These are phyloP conservation scores for Monopis laevigella DNA, from an alignment of 2,888 invertebrate genomes.

Conservation along the genomic window DNA sequence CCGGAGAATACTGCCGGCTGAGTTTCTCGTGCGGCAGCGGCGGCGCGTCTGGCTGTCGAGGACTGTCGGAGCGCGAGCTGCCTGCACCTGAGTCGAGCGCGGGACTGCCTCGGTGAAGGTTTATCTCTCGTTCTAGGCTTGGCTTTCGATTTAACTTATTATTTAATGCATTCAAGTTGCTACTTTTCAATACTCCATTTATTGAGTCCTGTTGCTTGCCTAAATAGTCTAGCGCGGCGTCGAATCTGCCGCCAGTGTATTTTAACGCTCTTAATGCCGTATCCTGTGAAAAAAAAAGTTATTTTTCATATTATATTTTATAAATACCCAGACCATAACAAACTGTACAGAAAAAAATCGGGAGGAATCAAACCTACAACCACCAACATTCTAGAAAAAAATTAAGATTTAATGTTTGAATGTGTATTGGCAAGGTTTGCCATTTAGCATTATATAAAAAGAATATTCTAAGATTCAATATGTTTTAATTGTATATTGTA, in stretches of 20 bases:
- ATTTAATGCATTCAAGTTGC: slow-evolving; percentile 67
- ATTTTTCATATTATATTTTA: too few species aligned
- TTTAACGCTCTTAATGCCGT: slow-evolving; percentile 74
- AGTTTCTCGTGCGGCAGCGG: slow-evolving; percentile 65
- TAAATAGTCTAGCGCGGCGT: slow-evolving; percentile 74
- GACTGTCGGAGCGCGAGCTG: slow-evolving; percentile 89
- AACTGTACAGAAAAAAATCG: too few species aligned
- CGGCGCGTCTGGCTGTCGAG: slow-evolving; percentile 73
- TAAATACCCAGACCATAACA: too few species aligned
- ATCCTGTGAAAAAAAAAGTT: slow-evolving; percentile 65
- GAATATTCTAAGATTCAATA: too few species aligned
- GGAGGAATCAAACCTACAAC: too few species aligned
- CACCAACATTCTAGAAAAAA: too few species aligned
- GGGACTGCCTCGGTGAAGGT: slow-evolving; percentile 82
- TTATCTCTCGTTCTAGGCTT: slow-evolving; percentile 85
- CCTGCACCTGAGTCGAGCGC: slow-evolving; percentile 89
- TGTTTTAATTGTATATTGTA: too few species aligned
- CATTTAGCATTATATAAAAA: too few species aligned
- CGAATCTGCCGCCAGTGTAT: slow-evolving; percentile 74
- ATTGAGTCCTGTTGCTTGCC: slow-evolving; percentile 70
- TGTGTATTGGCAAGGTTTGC: too few species aligned
- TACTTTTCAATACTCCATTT: slow-evolving; percentile 61
- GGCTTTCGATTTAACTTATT: slow-evolving; percentile 87
- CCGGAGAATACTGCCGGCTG: slow-evolving; percentile 77
- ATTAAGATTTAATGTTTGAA: too few species aligned